phyloP scores from a whole-genome alignment of 2,797 vertebrate genomes.

The Falco columbarius region DNA sequence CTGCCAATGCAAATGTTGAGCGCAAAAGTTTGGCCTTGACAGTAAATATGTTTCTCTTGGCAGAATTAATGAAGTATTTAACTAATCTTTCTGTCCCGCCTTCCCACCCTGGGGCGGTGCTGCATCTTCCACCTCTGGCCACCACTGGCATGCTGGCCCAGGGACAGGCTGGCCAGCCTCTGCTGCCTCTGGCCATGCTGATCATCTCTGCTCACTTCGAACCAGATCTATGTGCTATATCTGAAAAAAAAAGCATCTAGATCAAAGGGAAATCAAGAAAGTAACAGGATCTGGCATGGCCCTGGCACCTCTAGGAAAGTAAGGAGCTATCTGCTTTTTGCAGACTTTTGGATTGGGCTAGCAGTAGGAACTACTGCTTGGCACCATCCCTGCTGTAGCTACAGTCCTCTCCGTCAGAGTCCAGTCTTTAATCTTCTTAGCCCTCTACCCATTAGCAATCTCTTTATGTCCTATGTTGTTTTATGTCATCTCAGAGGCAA shows the following conservation, averaged over 20 bases:
- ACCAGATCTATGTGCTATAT: not conserved
- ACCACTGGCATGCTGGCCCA: not conserved
- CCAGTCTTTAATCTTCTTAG: not conserved
- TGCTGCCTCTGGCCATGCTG: not conserved
- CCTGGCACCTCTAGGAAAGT: not conserved
- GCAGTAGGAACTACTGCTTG: not conserved
- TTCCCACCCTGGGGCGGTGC: not conserved
- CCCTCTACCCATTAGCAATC: not conserved
- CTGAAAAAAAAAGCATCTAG: not conserved
- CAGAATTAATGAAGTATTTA: not conserved
- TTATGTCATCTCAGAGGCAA: not conserved
- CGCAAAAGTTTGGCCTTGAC: not conserved
- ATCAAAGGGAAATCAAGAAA: not conserved
- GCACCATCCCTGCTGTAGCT: not conserved
- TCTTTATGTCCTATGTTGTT: not conserved
- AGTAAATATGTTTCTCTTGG: not conserved
- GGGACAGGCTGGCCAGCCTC: not conserved
- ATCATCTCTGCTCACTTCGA: not conserved
- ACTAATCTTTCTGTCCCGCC: not conserved
- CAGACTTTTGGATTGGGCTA: not conserved
- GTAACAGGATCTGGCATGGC: not conserved
- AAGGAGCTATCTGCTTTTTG: not conserved
- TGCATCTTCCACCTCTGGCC: not conserved
- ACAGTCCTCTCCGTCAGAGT: not conserved
- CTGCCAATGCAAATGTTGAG: fast-evolving